Evolutionary conservation across 2,888 invertebrate species (phyloP).

Genomic region (Heliconius cydno): DNA sequence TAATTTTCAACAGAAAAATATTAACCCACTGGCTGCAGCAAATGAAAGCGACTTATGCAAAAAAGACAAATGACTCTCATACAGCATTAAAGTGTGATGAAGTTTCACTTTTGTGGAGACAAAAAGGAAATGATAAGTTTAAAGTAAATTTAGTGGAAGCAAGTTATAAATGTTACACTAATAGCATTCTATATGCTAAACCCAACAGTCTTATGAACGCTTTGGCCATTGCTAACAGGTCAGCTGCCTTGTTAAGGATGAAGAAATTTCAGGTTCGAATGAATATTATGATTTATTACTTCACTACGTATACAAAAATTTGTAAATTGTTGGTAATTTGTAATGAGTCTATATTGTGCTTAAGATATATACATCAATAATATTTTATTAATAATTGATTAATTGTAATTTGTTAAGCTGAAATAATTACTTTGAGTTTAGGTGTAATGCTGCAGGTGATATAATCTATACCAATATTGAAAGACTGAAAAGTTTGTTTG

Average conservation of each 20-base stretch:
- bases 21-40: conserved; percentile 69
- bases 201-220: conserved; percentile 82
- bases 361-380: too few relatives aligned
- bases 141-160: conserved; percentile 76
- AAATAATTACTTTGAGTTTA: not conserved
- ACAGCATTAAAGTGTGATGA: conserved; percentile 70
- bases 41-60: conserved; percentile 66
- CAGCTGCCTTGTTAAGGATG: conserved; percentile 85
- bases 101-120: conserved; percentile 70
- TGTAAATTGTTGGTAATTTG: too few relatives aligned
- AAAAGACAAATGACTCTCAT: conserved; percentile 59
- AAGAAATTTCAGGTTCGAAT: conserved; percentile 82
- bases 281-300: not conserved
- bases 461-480: not conserved
- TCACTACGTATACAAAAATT: not conserved
- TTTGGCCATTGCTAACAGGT: conserved; percentile 87
- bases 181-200: conserved; percentile 84
- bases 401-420: too few relatives aligned
- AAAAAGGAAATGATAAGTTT: conserved; percentile 84
- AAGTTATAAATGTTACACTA: conserved; percentile 84
- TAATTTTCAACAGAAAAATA: conserved; percentile 59
- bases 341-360: too few relatives aligned
- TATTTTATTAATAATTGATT: too few relatives aligned
- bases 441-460: not conserved
- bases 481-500: not conserved